A percentile compares a stretch with the other conserved stretches of the same genome.
Conservation (phyloP, 2,113 vertebrate species). For the Nothobranchius kuhntae region DNA sequence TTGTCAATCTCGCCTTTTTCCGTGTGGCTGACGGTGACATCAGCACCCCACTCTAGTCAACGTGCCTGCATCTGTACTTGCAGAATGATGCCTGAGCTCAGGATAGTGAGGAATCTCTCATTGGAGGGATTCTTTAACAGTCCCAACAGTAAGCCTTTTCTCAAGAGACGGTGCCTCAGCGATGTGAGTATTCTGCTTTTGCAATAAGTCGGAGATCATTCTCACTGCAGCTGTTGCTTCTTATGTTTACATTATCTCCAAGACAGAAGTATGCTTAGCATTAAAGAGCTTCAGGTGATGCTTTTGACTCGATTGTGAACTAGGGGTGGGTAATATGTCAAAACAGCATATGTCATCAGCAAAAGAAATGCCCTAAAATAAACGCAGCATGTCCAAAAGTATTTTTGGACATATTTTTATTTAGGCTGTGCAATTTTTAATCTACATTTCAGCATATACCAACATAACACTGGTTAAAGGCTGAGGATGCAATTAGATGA, state of each 20-base stretch:
- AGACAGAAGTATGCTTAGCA: background rate
- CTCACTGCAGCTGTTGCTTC: background rate
- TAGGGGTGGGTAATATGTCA: too few relatives aligned
- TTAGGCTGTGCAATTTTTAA: too few relatives aligned
- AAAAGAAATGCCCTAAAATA: too few relatives aligned
- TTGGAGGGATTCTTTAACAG: slow-evolving; percentile 35
- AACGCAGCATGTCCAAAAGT: too few relatives aligned
- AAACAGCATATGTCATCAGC: too few relatives aligned
- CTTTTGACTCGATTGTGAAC: too few relatives aligned
- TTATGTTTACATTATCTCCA: background rate
- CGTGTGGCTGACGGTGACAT: slow-evolving; percentile 36
- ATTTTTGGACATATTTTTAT: too few relatives aligned
- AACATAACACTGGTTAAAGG: too few relatives aligned
- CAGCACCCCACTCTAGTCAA: slow-evolving; percentile 36
- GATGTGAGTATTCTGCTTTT: slow-evolving; percentile 68
- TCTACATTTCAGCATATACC: too few relatives aligned
- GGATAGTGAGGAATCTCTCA: slow-evolving; percentile 46
- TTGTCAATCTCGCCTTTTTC: slow-evolving; percentile 39
- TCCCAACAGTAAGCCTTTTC: slow-evolving; percentile 44
- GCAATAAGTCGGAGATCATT: slow-evolving; percentile 8
- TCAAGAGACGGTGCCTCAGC: slow-evolving; percentile 65
- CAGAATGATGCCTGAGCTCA: slow-evolving; percentile 60
- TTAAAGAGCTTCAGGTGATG: background rate
- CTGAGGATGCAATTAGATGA: too few relatives aligned
- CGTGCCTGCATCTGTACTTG: slow-evolving; percentile 15